Conservation (phyloP, 1,140 invertebrate species). For the Akabosia matsudoensis region DNA sequence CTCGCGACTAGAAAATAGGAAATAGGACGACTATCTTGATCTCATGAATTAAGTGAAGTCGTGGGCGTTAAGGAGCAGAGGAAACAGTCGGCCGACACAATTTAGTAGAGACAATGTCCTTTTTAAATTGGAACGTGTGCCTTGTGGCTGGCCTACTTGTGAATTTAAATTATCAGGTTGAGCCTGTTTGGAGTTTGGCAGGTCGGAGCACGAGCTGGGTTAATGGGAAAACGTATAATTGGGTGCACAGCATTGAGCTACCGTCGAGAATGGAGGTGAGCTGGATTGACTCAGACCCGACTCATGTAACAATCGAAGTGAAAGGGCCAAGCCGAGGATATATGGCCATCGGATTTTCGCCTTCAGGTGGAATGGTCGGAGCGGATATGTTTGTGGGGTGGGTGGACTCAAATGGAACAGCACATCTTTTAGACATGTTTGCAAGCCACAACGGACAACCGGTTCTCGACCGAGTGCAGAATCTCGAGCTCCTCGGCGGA, state of each 20-base stretch:
- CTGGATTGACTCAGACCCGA: neutral
- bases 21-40: too few species aligned
- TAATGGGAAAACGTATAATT: neutral
- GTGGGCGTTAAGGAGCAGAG: too few species aligned
- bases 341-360: slow-evolving; percentile 70
- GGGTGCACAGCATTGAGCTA: neutral
- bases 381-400: slow-evolving; percentile 70
- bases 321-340: slow-evolving; percentile 60
- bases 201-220: neutral
- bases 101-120: too few species aligned
- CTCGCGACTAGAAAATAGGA: too few species aligned
- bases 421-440: slow-evolving; percentile 62
- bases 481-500: slow-evolving; percentile 67
- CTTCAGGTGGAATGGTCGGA: slow-evolving; percentile 65
- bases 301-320: neutral
- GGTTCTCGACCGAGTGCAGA: slow-evolving; percentile 69
- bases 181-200: too few species aligned
- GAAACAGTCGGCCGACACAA: too few species aligned
- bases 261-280: slow-evolving; percentile 13
- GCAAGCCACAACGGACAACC: slow-evolving; percentile 64
- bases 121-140: too few species aligned
- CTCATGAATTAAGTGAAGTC: too few species aligned
- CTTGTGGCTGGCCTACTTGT: too few species aligned
- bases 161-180: too few species aligned
- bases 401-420: slow-evolving; percentile 6